phyloP scores from a whole-genome alignment of 2,113 vertebrate species.

The Lepidothrix coronata region DNA sequence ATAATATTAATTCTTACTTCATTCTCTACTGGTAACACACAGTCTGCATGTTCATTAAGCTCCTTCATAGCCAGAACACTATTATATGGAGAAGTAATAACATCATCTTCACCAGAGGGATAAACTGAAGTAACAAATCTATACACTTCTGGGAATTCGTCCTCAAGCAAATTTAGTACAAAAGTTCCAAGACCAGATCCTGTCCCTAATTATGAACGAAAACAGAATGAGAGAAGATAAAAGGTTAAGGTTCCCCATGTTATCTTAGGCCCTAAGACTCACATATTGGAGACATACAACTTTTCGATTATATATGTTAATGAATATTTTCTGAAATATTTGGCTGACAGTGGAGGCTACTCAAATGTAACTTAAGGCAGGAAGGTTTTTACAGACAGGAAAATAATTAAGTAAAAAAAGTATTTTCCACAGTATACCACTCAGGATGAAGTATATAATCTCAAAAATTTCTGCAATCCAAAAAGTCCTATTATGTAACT shows the following conservation, averaged over 20 bases:
- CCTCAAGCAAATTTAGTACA: constrained; percentile 88
- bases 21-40: constrained; percentile 94
- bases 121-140: constrained; percentile 91
- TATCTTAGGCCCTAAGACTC: background rate
- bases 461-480: background rate
- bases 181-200: constrained; percentile 95
- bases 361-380: background rate
- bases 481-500: accelerated
- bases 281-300: background rate
- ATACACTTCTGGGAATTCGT: constrained; percentile 94
- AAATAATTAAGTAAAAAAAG: background rate
- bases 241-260: background rate
- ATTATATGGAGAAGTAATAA: constrained; percentile 97
- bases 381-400: background rate
- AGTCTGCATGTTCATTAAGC: constrained; percentile 93
- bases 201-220: constrained; percentile 79
- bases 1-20: constrained; percentile 78
- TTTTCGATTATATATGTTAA: background rate
- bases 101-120: constrained; percentile 93
- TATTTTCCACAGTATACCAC: background rate
- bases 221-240: background rate
- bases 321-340: background rate
- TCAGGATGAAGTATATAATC: background rate
- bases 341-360: background rate
- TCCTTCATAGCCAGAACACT: constrained; percentile 93